Conservation (phyloP, 2,113 vertebrate genomes). For the Hemicordylus capensis region DNA sequence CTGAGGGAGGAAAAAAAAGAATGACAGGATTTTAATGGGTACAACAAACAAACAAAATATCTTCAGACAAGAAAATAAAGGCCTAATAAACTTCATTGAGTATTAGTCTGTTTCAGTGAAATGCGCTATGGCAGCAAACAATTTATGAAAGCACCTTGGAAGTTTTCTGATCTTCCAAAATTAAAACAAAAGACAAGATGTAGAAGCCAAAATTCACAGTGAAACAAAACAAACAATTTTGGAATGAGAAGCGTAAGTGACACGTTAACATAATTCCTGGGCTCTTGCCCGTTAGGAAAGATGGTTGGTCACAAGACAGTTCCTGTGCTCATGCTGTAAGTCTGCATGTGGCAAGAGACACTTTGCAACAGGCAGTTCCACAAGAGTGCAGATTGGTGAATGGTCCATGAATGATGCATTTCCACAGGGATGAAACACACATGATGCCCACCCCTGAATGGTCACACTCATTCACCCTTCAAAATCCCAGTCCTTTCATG, state of each 20-base stretch:
- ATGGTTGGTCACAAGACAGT: background rate
- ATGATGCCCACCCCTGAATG: too few species aligned
- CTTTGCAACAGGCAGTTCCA: background rate
- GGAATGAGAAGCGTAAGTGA: background rate
- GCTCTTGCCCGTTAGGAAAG: background rate
- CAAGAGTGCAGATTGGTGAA: too few species aligned
- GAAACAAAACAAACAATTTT: background rate
- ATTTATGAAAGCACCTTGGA: background rate
- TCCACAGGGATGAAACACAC: background rate
- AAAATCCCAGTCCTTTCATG: too few species aligned
- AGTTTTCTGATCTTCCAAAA: background rate
- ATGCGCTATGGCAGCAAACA: background rate
- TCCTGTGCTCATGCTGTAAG: background rate
- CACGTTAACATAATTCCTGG: background rate
- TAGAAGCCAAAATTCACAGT: background rate
- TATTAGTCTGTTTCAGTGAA: background rate
- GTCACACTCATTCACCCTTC: too few species aligned
- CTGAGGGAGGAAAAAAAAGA: background rate
- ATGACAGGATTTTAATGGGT: background rate
- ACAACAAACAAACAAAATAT: background rate
- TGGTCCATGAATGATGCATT: too few species aligned
- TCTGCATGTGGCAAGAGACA: too few species aligned
- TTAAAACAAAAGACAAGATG: slow-evolving; percentile 9
- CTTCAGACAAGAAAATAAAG: background rate
- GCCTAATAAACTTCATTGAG: background rate